Evolutionary conservation across 2,888 invertebrate species (phyloP).

Genomic region (Oscheius sp.): DNA sequence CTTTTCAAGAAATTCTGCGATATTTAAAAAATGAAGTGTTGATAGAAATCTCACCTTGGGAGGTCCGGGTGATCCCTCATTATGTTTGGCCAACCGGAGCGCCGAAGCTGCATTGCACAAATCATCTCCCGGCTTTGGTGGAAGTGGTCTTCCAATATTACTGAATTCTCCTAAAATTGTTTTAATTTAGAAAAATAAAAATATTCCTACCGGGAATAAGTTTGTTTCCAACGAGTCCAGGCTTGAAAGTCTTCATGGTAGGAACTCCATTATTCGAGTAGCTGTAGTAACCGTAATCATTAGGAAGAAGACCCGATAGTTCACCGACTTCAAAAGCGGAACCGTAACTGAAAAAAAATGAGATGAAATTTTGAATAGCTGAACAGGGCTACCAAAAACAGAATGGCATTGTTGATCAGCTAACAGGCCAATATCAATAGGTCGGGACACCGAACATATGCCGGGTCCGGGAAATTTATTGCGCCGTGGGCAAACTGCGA

Average conservation of each 20-base stretch:
- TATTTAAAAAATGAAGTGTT: no score
- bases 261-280: neutral
- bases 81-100: constrained; percentile 47
- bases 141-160: constrained; percentile 16
- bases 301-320: no score
- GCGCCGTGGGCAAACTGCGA: constrained; percentile 28
- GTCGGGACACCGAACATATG: constrained; percentile 12
- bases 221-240: no score
- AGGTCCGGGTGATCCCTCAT: constrained; percentile 52
- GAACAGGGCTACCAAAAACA: constrained; percentile 17
- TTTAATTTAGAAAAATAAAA: neutral
- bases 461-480: constrained; percentile 22
- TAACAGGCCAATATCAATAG: constrained; percentile 23
- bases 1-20: no score
- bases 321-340: constrained; percentile 49
- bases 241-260: constrained; percentile 50
- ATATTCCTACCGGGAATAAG: constrained; percentile 18
- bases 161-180: constrained; percentile 12
- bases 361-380: neutral
- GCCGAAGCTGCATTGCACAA: constrained; percentile 42
- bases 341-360: constrained; percentile 37
- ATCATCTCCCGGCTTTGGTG: constrained; percentile 42
- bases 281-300: neutral
- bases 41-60: constrained; percentile 5
- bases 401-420: constrained; percentile 14